Evolutionary conservation across 2,888 invertebrate species (phyloP).

Genomic region (Chaetogeoica ovagalla): DNA sequence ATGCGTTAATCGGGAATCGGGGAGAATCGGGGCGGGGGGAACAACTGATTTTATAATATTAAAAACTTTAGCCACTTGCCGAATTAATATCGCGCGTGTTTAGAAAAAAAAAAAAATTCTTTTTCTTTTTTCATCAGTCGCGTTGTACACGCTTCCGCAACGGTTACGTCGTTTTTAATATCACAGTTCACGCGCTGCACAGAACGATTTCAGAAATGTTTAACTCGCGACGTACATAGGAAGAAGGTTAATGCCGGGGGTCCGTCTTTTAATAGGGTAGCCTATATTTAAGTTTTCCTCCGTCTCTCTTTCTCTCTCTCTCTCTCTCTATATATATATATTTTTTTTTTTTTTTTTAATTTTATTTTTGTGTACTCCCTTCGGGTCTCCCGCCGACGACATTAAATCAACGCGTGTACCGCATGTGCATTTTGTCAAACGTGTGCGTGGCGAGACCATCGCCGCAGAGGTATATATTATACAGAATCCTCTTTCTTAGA

Average conservation of each 20-base stretch:
- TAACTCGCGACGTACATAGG: neutral
- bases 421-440: constrained; percentile 53
- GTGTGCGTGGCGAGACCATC: constrained; percentile 31
- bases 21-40: no score
- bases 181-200: neutral
- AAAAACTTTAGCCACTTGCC: no score
- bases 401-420: constrained; percentile 52
- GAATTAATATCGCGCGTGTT: no score
- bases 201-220: constrained; percentile 11
- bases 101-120: no score
- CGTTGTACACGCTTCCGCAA: neutral
- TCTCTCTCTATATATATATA: constrained; percentile 49
- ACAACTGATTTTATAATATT: no score
- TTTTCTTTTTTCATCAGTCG: constrained; percentile 18
- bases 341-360: constrained; percentile 52
- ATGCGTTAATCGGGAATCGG: no score
- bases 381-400: constrained; percentile 49
- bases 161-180: neutral
- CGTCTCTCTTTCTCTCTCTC: constrained; percentile 33
- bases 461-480: constrained; percentile 31
- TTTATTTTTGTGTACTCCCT: constrained; percentile 52
- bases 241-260: constrained; percentile 38
- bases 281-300: constrained; percentile 53
- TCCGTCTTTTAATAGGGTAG: constrained; percentile 51
- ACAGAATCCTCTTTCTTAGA: constrained; percentile 28